These are phyloP conservation scores for Luperina testacea DNA, from an alignment of 2,888 invertebrate genomes.

Conservation along the genomic window DNA sequence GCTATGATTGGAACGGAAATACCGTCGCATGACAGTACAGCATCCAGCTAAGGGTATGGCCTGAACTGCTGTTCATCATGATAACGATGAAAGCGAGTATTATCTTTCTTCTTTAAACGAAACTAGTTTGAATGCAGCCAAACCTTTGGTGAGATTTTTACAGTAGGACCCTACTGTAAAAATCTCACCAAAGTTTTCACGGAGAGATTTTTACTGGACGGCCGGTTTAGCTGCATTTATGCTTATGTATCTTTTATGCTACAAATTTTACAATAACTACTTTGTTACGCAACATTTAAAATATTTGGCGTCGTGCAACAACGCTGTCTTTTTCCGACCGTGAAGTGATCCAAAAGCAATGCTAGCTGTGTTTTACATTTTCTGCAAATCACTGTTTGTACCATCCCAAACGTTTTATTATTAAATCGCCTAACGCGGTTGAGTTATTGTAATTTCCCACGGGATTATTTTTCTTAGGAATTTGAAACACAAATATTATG, in stretches of 20 bases:
- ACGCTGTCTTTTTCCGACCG: not conserved
- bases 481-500: slow-evolving; percentile 42
- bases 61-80: no score
- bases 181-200: not conserved
- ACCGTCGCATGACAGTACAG: not conserved
- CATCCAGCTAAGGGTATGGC: not conserved
- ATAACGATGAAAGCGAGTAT: no score
- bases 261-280: not conserved
- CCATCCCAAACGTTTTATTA: slow-evolving; percentile 36
- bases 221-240: not conserved
- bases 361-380: not conserved
- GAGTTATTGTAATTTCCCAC: slow-evolving; percentile 64
- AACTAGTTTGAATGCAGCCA: no score
- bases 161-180: no score
- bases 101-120: no score
- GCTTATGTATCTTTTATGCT: not conserved
- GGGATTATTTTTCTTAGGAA: slow-evolving; percentile 46
- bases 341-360: not conserved
- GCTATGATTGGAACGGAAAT: not conserved
- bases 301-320: not conserved
- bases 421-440: slow-evolving; percentile 44
- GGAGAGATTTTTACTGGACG: not conserved
- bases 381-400: slow-evolving; percentile 4
- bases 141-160: no score
- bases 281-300: not conserved